A percentile compares a stretch with the other conserved stretches of the same genome.
Evolutionary conservation across 2,888 invertebrate genomes (phyloP).

Genomic region (Ommatoiulus sabulosus): DNA sequence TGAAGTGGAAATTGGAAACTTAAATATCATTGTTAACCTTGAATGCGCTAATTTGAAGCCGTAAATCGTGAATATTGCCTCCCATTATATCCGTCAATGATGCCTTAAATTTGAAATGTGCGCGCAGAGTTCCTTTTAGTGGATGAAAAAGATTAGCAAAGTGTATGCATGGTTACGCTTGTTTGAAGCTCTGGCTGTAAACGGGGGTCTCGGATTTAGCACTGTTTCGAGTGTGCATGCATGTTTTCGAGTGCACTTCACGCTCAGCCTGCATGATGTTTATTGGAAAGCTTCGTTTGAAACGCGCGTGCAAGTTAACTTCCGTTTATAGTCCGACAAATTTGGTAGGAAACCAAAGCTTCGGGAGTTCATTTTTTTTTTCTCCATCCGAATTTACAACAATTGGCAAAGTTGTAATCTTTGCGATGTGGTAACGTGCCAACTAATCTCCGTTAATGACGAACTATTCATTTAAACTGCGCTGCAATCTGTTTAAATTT

Average conservation of each 20-base stretch:
- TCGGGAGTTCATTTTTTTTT: not conserved
- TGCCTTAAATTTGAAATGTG: not conserved
- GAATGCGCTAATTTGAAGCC: not conserved
- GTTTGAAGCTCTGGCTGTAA: not conserved
- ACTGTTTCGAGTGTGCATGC: not conserved
- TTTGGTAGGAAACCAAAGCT: not conserved
- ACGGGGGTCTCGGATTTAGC: not conserved
- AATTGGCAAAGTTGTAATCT: constrained; percentile 43
- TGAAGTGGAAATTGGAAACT: not conserved
- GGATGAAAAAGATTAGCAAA: constrained; percentile 32
- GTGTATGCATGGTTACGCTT: constrained; percentile 7
- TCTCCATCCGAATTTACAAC: not conserved
- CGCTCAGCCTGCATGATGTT: not conserved
- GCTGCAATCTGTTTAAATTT: constrained; percentile 38
- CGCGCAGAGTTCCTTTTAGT: not conserved
- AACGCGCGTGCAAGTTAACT: not conserved
- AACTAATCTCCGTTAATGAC: constrained; percentile 38
- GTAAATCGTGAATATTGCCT: not conserved
- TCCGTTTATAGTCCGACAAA: not conserved
- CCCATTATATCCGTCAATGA: not conserved
- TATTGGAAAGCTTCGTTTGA: not conserved
- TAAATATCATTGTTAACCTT: not conserved
- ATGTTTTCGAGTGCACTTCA: not conserved
- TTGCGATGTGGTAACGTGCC: constrained; percentile 45
- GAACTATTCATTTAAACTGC: constrained; percentile 39